These are phyloP conservation scores for Siniperca obscura DNA, from an alignment of 2,797 vertebrate species.

Conservation along the genomic window DNA sequence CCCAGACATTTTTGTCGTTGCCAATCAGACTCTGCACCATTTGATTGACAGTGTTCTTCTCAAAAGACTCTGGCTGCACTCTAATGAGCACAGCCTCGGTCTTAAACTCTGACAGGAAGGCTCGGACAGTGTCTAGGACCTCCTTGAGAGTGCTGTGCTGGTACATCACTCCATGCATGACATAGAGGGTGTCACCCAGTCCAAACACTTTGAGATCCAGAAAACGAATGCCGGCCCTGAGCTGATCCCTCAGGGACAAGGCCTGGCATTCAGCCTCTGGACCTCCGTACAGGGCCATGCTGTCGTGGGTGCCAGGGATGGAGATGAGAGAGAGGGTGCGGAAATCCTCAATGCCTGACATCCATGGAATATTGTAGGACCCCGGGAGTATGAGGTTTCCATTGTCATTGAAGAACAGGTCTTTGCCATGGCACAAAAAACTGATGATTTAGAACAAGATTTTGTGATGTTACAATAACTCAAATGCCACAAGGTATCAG, in stretches of 20 bases:
- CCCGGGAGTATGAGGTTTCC: slow-evolving; percentile 52
- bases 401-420: slow-evolving; percentile 60
- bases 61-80: slow-evolving; percentile 52
- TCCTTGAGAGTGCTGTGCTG: slow-evolving; percentile 55
- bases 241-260: slow-evolving; percentile 67
- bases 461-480: not conserved
- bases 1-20: slow-evolving; percentile 55
- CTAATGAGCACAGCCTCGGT: slow-evolving; percentile 65
- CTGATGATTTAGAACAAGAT: slow-evolving; percentile 31
- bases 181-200: slow-evolving; percentile 50
- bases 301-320: slow-evolving; percentile 73
- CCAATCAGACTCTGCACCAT: slow-evolving; percentile 56
- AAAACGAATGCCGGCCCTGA: slow-evolving; percentile 76
- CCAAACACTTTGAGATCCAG: slow-evolving; percentile 73
- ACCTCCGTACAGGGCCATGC: slow-evolving; percentile 70
- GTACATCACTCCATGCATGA: slow-evolving; percentile 63
- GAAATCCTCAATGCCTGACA: slow-evolving; percentile 59
- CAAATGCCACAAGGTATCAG: not conserved
- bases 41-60: slow-evolving; percentile 44
- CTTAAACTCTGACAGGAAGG: slow-evolving; percentile 62
- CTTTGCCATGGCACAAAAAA: slow-evolving; percentile 43
- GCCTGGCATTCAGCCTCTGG: slow-evolving; percentile 59
- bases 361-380: slow-evolving; percentile 69
- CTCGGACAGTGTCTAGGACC: slow-evolving; percentile 55
- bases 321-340: slow-evolving; percentile 63